phyloP scores from a whole-genome alignment of 2,797 vertebrate genomes.

The Notolabrus celidotus region DNA sequence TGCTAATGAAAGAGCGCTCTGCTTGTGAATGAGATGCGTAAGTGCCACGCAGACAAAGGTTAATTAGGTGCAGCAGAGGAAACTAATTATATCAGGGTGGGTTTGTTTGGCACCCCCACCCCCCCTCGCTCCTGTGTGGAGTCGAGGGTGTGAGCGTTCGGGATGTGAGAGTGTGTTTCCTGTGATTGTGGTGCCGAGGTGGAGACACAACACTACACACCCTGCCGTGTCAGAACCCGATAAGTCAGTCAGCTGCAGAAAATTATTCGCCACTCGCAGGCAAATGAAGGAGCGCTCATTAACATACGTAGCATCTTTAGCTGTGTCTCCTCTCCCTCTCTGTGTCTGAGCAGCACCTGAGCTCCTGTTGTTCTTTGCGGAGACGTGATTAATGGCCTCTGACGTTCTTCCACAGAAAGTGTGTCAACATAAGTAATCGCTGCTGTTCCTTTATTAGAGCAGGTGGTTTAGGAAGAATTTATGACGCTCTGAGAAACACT shows the following conservation, averaged over 20 bases:
- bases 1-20: slow-evolving; percentile 59
- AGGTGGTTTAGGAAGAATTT: slow-evolving; percentile 38
- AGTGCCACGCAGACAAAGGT: slow-evolving; percentile 72
- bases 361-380: slow-evolving; percentile 69
- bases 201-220: slow-evolving; percentile 67
- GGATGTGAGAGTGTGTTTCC: slow-evolving; percentile 66
- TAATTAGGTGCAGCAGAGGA: slow-evolving; percentile 79
- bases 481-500: slow-evolving; percentile 10
- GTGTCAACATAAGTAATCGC: slow-evolving; percentile 81
- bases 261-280: slow-evolving; percentile 76
- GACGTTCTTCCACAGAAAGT: slow-evolving; percentile 68
- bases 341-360: slow-evolving; percentile 44
- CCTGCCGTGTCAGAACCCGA: slow-evolving; percentile 71
- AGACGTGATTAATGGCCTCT: slow-evolving; percentile 78
- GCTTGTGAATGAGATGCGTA: slow-evolving; percentile 71
- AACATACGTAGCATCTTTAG: slow-evolving; percentile 73
- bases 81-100: slow-evolving; percentile 76
- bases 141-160: slow-evolving; percentile 41
- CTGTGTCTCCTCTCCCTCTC: slow-evolving; percentile 12
- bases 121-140: slow-evolving; percentile 56
- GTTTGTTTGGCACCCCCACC: slow-evolving; percentile 38
- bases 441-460: slow-evolving; percentile 63
- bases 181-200: slow-evolving; percentile 73
- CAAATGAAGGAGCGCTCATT: slow-evolving; percentile 83
- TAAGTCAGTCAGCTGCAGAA: slow-evolving; percentile 82